phyloP scores from a whole-genome alignment of 2,113 vertebrate genomes.

The Phylloscopus trochilus region DNA sequence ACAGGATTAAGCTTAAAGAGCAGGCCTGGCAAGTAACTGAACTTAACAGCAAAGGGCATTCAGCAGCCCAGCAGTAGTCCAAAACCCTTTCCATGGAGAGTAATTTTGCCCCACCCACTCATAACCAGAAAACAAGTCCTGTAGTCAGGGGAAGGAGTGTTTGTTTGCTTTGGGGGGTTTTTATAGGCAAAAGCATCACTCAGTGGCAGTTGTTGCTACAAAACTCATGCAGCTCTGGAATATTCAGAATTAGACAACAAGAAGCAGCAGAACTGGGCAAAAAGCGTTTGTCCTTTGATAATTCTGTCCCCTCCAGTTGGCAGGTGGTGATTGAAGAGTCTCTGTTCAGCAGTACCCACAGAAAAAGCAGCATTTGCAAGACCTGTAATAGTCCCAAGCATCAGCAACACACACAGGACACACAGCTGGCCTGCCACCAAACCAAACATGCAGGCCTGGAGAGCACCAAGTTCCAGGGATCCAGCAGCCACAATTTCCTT shows the following conservation, averaged over 20 bases:
- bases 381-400: background rate
- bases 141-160: background rate
- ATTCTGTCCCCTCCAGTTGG: background rate
- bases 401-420: background rate
- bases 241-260: background rate
- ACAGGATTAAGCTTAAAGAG: constrained; percentile 79
- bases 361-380: background rate
- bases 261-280: background rate
- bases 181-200: background rate
- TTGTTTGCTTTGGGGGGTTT: background rate
- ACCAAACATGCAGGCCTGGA: background rate
- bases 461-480: background rate
- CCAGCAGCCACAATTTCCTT: background rate
- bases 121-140: background rate
- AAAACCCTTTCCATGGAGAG: constrained; percentile 14
- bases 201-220: background rate
- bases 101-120: constrained; percentile 15
- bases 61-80: constrained; percentile 34
- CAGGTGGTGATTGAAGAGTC: background rate
- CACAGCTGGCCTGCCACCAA: background rate
- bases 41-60: constrained; percentile 60
- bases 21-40: constrained; percentile 52
- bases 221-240: background rate
- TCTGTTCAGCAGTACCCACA: background rate
- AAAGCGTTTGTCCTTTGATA: background rate